phyloP scores from a whole-genome alignment of 2,113 vertebrate species.

The Gobiocypris rarus region DNA sequence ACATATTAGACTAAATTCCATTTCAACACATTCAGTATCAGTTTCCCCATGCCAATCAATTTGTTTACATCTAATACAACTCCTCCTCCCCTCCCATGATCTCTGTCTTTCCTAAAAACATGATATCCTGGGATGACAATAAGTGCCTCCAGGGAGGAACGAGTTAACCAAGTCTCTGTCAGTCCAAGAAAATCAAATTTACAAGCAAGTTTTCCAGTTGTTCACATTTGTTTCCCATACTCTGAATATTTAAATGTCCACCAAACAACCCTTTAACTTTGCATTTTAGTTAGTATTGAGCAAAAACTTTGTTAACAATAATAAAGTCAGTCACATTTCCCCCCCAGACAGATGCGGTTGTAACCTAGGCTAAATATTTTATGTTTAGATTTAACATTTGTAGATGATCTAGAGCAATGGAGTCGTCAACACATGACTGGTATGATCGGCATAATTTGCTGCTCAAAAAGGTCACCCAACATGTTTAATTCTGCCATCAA shows the following conservation, averaged over 20 bases:
- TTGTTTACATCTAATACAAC: background rate
- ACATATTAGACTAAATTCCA: background rate
- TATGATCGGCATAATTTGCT: too few relatives aligned
- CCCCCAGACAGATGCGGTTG: too few relatives aligned
- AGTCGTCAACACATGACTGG: too few relatives aligned
- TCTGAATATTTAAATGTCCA: background rate
- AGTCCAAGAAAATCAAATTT: background rate
- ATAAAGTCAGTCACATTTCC: too few relatives aligned
- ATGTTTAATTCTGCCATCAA: too few relatives aligned
- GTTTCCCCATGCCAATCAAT: background rate
- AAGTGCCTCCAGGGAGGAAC: background rate
- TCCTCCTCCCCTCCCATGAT: background rate
- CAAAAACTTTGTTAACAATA: too few relatives aligned
- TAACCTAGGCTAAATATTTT: too few relatives aligned
- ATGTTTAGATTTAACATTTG: too few relatives aligned
- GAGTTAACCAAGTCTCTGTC: slow-evolving; percentile 1
- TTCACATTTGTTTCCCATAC: background rate
- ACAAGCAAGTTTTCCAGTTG: background rate
- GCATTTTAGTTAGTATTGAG: too few relatives aligned
- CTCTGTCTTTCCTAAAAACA: background rate
- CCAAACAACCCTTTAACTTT: too few relatives aligned
- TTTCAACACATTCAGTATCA: background rate
- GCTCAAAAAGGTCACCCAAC: too few relatives aligned
- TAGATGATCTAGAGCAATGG: too few relatives aligned
- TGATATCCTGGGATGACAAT: background rate